phyloP scores from a whole-genome alignment of 30 jellyfish, hydroid and myxozoan genomes.

The Rhopilema esculentum region DNA sequence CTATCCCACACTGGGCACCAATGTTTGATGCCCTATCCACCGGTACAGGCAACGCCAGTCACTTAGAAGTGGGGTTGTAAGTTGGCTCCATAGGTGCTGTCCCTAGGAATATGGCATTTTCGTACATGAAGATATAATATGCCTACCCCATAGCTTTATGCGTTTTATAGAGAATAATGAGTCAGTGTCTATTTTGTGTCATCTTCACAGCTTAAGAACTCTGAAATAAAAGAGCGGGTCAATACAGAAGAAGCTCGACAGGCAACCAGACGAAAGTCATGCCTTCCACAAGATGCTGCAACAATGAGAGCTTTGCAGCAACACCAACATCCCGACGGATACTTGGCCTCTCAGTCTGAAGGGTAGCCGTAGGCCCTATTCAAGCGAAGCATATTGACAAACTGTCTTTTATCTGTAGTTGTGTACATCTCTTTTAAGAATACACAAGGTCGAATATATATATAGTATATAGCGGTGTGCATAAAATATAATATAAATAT shows the following conservation, averaged over 20 bases:
- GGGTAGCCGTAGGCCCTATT: constrained; percentile 13
- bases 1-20: too few relatives aligned
- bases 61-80: too few relatives aligned
- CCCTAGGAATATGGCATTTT: too few relatives aligned
- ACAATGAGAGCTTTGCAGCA: constrained; percentile 61
- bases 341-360: constrained; percentile 61
- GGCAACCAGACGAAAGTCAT: constrained; percentile 60
- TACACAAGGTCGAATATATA: constrained; percentile 1
- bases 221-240: constrained; percentile 5
- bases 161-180: too few relatives aligned
- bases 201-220: constrained; percentile 19
- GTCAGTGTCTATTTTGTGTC: too few relatives aligned
- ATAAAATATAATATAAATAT: too few relatives aligned
- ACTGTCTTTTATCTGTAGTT: constrained; percentile 1
- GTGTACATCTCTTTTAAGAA: constrained; percentile 26
- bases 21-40: too few relatives aligned
- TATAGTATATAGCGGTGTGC: not conserved
- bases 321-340: constrained; percentile 76
- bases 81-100: too few relatives aligned
- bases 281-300: constrained; percentile 71
- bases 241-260: not conserved
- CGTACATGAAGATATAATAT: too few relatives aligned
- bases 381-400: not conserved
- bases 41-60: too few relatives aligned
- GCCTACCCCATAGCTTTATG: too few relatives aligned